A percentile compares a stretch with the other conserved stretches of the same genome.
phyloP scores from a whole-genome alignment of 2,113 vertebrate species.

The Oophaga pumilio region DNA sequence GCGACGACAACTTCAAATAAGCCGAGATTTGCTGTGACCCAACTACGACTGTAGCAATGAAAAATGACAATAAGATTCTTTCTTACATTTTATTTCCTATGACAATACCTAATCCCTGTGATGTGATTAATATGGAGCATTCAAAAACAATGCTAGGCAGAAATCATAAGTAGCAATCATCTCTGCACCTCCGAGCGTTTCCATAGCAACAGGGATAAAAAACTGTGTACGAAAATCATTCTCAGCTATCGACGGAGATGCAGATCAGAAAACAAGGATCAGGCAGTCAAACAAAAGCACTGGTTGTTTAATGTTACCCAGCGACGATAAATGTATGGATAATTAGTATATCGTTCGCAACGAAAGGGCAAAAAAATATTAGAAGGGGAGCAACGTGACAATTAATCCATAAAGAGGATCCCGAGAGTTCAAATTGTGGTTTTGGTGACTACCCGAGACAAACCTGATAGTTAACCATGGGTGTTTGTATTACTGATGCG shows the following conservation, averaged over 20 bases:
- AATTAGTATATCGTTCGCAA: slow-evolving; percentile 61
- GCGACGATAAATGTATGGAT: slow-evolving; percentile 8
- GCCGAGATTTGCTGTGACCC: slow-evolving; percentile 52
- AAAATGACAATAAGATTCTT: slow-evolving; percentile 53
- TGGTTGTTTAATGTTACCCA: slow-evolving; percentile 1
- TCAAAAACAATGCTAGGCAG: slow-evolving; percentile 56
- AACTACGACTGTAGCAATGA: slow-evolving; percentile 40
- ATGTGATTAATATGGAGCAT: slow-evolving; percentile 49
- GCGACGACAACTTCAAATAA: slow-evolving; percentile 28
- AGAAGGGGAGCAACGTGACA: not conserved
- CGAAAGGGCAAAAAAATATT: slow-evolving; percentile 78
- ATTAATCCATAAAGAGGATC: not conserved
- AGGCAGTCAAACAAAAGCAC: slow-evolving; percentile 14
- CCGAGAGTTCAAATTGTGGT: not conserved
- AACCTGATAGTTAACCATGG: not conserved
- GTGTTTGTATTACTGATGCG: too few species aligned
- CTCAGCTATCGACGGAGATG: slow-evolving; percentile 44
- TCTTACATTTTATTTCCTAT: slow-evolving; percentile 58
- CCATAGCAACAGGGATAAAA: slow-evolving; percentile 55
- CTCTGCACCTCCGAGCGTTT: slow-evolving; percentile 52
- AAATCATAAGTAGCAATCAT: slow-evolving; percentile 58
- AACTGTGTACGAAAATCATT: slow-evolving; percentile 50
- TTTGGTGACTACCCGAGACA: not conserved
- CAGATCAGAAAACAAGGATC: slow-evolving; percentile 50
- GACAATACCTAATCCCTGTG: slow-evolving; percentile 26